phyloP scores from a whole-genome alignment of 2,888 invertebrate genomes.

The Eristalis pertinax region DNA sequence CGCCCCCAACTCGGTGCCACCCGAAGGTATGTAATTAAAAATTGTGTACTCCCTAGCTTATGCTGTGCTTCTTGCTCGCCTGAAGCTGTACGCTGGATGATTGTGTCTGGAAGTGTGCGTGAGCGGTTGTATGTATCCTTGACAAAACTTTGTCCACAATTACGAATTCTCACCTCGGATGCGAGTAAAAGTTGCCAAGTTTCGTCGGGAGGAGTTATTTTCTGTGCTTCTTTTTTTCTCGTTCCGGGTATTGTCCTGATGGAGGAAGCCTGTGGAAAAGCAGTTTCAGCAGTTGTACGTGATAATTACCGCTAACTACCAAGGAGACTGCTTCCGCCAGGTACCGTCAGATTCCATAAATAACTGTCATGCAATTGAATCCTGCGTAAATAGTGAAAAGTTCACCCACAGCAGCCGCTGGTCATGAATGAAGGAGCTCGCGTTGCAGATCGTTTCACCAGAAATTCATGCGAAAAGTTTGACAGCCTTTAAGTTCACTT shows the following conservation, averaged over 20 bases:
- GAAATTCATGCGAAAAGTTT: conserved; percentile 49
- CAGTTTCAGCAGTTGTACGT: conserved; percentile 48
- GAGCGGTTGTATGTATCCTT: not conserved
- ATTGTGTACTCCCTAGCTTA: conserved; percentile 33
- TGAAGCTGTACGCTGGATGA: not conserved
- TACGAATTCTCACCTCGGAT: conserved; percentile 61
- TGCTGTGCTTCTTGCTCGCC: not conserved
- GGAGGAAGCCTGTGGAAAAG: not conserved
- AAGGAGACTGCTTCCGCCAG: conserved; percentile 7
- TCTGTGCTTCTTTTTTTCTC: conserved; percentile 10
- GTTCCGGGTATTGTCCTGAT: not conserved
- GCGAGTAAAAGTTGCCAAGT: conserved; percentile 31
- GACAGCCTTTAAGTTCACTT: not conserved
- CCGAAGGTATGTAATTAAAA: conserved; percentile 45
- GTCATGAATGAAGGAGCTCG: conserved; percentile 16
- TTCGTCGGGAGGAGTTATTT: conserved; percentile 10
- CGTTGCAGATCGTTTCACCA: conserved; percentile 29
- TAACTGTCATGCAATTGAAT: conserved; percentile 51
- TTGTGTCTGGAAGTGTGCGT: not conserved
- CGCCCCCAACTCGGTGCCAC: not conserved
- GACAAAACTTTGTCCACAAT: conserved; percentile 59
- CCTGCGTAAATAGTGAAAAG: conserved; percentile 53
- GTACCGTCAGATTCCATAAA: conserved; percentile 48
- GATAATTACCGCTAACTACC: conserved; percentile 63
- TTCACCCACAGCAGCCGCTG: conserved; percentile 22